Conservation (phyloP, 1,140 invertebrate genomes). For the Temnothorax nylanderi region DNA sequence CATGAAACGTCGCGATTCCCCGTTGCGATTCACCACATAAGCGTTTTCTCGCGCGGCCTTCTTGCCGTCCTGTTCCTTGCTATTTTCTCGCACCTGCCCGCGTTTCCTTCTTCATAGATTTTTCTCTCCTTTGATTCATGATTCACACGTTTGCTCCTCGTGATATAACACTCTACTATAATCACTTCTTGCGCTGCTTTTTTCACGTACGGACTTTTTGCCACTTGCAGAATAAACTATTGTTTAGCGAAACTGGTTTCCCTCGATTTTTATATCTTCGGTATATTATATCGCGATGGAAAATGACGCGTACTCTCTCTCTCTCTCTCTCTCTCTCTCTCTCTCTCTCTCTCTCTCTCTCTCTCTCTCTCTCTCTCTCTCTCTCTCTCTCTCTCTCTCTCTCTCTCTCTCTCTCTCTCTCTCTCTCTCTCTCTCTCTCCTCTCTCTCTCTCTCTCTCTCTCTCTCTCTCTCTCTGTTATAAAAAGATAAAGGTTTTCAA, state of each 20-base stretch:
- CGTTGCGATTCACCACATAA: conserved; percentile 47
- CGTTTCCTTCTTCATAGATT: conserved; percentile 5
- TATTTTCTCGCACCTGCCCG: conserved; percentile 29
- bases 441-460: too few species aligned
- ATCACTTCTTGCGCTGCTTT: not conserved
- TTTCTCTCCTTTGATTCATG: not conserved
- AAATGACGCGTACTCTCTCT: not conserved
- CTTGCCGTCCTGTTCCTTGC: not conserved
- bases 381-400: too few species aligned
- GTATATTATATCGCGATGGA: not conserved
- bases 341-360: too few species aligned
- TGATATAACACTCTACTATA: not conserved
- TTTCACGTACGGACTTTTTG: not conserved
- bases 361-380: too few species aligned
- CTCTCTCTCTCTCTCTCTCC: too few species aligned
- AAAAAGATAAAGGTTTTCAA: conserved; percentile 10
- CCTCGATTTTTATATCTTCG: not conserved
- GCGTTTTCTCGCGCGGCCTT: conserved; percentile 24
- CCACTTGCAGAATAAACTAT: not conserved
- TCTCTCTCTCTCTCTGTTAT: not conserved
- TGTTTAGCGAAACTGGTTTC: not conserved
- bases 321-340: too few species aligned
- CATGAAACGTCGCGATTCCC: conserved; percentile 65
- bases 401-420: too few species aligned
- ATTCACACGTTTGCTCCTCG: not conserved